These are phyloP conservation scores for Xestia sexstrigata DNA, from an alignment of 2,888 invertebrate genomes.

Conservation along the genomic window DNA sequence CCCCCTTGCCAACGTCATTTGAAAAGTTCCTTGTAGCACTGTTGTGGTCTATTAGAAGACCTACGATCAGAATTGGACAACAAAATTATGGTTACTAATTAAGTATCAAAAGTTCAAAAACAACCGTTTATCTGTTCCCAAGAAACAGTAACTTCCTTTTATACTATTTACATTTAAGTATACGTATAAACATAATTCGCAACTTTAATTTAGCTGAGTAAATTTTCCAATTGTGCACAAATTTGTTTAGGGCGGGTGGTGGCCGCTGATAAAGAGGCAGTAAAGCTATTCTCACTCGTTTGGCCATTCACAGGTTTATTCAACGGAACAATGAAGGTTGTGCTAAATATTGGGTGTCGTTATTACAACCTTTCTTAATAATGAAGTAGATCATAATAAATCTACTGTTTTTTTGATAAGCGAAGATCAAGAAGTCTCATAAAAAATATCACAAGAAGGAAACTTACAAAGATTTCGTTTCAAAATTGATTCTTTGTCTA, in stretches of 20 bases:
- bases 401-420: neutral
- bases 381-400: neutral
- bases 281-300: slow-evolving; percentile 73
- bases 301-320: slow-evolving; percentile 66
- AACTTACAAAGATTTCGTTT: neutral
- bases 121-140: neutral
- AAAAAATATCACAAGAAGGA: neutral
- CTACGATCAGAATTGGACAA: neutral
- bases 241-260: slow-evolving; percentile 81
- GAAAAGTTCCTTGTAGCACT: neutral
- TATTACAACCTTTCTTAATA: slow-evolving; percentile 2
- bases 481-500: neutral
- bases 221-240: slow-evolving; percentile 77
- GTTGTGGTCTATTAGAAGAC: neutral
- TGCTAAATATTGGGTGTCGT: slow-evolving; percentile 38
- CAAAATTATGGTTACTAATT: neutral
- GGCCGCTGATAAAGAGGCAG: slow-evolving; percentile 77
- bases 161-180: slow-evolving; percentile 19
- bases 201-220: slow-evolving; percentile 69
- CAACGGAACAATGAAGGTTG: slow-evolving; percentile 13
- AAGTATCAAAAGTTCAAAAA: neutral
- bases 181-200: slow-evolving; percentile 41
- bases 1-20: neutral
- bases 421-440: neutral
- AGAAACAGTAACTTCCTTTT: slow-evolving; percentile 14